Conservation (phyloP, 92 coral and sea anemone genomes). For the Parazoanthus darwini region DNA sequence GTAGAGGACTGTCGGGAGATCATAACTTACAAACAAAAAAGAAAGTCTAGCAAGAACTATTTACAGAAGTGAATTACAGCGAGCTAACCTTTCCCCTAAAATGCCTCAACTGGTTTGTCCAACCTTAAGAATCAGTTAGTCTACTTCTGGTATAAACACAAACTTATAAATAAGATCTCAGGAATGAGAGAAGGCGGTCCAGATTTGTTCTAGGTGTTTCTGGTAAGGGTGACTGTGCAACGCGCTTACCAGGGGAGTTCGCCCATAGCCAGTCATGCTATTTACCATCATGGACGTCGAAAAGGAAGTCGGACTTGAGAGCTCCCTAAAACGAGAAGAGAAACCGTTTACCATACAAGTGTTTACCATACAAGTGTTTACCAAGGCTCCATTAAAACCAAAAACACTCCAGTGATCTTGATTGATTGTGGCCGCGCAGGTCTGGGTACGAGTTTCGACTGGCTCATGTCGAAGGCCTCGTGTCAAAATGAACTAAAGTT, state of each 20-base stretch:
- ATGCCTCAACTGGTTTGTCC: background rate
- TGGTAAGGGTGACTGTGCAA: constrained; percentile 36
- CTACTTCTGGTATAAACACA: background rate
- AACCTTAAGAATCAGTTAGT: constrained; percentile 4
- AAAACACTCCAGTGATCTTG: too few relatives aligned
- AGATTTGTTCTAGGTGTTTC: constrained; percentile 46
- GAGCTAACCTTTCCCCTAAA: background rate
- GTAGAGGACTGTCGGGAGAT: background rate
- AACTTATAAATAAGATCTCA: constrained; percentile 3
- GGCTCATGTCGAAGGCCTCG: background rate
- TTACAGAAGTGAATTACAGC: constrained; percentile 17
- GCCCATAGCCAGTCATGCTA: constrained; percentile 76
- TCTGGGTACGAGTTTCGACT: background rate
- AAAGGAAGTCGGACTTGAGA: constrained; percentile 68
- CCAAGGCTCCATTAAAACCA: background rate
- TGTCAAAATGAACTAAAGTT: background rate
- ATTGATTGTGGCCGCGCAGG: background rate
- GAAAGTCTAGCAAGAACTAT: constrained; percentile 8
- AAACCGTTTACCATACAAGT: background rate
- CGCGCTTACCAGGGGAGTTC: constrained; percentile 76
- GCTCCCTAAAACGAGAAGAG: constrained; percentile 52
- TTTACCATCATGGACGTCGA: constrained; percentile 68
- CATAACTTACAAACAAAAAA: constrained; percentile 16
- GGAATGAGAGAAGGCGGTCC: constrained; percentile 41
- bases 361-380: background rate